Conservation (phyloP, 2,888 invertebrate species). For the Stegana nigrithorax region DNA sequence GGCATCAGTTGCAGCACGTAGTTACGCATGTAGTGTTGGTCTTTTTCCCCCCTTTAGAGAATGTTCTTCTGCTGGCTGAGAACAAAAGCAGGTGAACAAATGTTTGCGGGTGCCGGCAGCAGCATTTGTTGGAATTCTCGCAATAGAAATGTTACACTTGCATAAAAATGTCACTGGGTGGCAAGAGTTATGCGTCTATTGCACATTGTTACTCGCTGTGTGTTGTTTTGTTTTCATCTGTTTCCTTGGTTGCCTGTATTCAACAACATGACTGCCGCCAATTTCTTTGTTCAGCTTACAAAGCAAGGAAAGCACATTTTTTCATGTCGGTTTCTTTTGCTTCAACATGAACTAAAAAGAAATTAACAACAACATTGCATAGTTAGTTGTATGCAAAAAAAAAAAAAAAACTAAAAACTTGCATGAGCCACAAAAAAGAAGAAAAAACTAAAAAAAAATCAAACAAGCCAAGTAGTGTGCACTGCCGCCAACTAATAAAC, state of each 20-base stretch:
- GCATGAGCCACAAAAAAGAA: conserved; percentile 16
- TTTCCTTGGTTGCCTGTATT: conserved; percentile 43
- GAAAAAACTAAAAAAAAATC: no score
- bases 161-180: conserved; percentile 2
- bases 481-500: conserved; percentile 10
- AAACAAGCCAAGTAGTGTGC: no score
- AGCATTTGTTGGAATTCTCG: neutral
- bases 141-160: conserved; percentile 55
- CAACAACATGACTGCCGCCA: conserved; percentile 27
- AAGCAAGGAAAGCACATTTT: conserved; percentile 26
- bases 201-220: neutral
- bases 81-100: conserved; percentile 65
- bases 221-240: conserved; percentile 35
- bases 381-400: conserved; percentile 15
- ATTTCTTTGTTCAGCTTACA: conserved; percentile 12
- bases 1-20: no score
- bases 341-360: neutral
- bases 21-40: no score
- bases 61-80: conserved; percentile 59
- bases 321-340: conserved; percentile 3
- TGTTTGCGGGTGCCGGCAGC: conserved; percentile 31
- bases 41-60: no score
- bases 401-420: conserved; percentile 36
- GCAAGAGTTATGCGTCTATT: neutral
- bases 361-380: neutral